phyloP scores from a whole-genome alignment of 1,140 invertebrate genomes.

The Leptinotarsa lineolata region DNA sequence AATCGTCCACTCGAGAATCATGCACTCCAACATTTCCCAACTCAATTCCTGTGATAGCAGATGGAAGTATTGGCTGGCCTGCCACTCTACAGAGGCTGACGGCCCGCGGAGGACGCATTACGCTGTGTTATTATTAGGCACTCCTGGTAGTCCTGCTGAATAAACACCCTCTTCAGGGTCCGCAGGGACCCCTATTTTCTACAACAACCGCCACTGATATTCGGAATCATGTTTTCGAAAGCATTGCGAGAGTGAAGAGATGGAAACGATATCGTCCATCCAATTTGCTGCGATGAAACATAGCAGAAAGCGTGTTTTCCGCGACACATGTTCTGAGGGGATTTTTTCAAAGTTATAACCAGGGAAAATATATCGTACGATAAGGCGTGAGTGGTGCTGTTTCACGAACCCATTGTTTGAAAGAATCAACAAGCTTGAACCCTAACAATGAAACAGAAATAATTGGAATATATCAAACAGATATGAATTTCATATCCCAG shows the following conservation, averaged over 20 bases:
- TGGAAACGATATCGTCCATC: neutral
- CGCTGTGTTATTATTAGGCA: slow-evolving; percentile 13
- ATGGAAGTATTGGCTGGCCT: slow-evolving; percentile 6
- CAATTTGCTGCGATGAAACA: neutral
- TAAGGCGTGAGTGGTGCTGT: too few species aligned
- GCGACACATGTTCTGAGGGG: too few species aligned
- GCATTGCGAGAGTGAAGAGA: neutral
- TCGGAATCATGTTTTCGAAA: neutral
- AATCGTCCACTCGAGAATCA: neutral
- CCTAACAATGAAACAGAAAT: too few species aligned
- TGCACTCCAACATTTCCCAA: neutral
- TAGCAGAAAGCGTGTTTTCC: too few species aligned
- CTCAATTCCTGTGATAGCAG: slow-evolving; percentile 16
- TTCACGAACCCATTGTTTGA: too few species aligned
- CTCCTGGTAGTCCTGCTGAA: neutral
- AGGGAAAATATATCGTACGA: too few species aligned
- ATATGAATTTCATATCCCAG: too few species aligned
- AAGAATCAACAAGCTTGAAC: too few species aligned
- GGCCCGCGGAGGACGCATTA: slow-evolving; percentile 3
- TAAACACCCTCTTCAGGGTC: neutral
- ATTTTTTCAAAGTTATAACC: too few species aligned
- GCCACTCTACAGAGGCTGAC: slow-evolving; percentile 1
- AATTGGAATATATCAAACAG: too few species aligned
- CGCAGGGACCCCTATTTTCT: neutral
- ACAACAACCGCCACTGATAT: neutral